Evolutionary conservation across 2,113 vertebrate genomes (phyloP).

Genomic region (Onychostruthus taczanowskii): DNA sequence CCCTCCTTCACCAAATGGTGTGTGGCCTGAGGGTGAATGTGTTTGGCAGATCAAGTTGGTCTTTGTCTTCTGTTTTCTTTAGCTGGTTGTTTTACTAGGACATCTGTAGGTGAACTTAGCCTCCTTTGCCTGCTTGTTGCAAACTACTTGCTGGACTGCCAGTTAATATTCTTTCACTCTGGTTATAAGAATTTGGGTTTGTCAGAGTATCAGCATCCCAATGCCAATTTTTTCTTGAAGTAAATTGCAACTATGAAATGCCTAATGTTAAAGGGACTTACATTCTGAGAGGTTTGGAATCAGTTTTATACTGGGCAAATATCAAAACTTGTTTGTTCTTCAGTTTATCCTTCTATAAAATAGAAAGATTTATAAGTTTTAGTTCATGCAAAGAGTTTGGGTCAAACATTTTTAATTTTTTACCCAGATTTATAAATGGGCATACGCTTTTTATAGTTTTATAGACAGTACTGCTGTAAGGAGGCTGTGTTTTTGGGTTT

Average conservation of each 20-base stretch:
- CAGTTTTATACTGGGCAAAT: neutral
- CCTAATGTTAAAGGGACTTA: neutral
- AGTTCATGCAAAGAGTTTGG: neutral
- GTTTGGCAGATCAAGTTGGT: conserved; percentile 15
- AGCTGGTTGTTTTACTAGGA: neutral
- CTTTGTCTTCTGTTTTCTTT: conserved; percentile 13
- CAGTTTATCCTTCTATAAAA: neutral
- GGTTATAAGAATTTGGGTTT: neutral
- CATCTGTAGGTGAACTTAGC: conserved; percentile 33
- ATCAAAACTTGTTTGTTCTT: neutral
- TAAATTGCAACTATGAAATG: neutral
- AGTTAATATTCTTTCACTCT: neutral
- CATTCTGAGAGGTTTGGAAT: neutral
- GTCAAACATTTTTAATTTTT: neutral
- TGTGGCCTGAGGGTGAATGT: conserved; percentile 10
- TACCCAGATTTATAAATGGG: neutral
- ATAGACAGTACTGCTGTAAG: neutral
- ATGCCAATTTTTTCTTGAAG: neutral
- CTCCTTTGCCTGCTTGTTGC: neutral
- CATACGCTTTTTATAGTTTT: neutral
- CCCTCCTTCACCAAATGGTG: neutral
- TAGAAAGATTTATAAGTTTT: neutral
- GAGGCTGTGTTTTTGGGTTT: neutral
- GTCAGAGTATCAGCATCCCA: neutral
- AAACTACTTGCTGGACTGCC: neutral